Base-by-base conservation (phyloP, 2,888 invertebrate genomes). In the Micoletzkya japonica region DNA sequence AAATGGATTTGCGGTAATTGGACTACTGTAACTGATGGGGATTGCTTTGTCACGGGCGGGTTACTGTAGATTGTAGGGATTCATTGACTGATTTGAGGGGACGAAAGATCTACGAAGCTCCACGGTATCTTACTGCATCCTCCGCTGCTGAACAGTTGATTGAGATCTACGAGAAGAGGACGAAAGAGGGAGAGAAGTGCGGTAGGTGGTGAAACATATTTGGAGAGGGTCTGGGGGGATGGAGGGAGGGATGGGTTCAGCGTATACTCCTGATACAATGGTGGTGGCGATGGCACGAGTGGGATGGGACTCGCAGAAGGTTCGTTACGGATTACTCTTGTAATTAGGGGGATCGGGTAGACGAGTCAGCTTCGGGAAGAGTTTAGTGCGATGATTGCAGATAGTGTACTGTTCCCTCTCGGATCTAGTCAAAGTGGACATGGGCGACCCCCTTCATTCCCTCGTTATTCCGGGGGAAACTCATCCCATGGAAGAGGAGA, bases 391-490 rank as follows among this genome's bases (percentile, higher is more conserved):
- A 52, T 91, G 91, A 82, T 93, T 94, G 87, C 88, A 90, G 74
- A 80, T 81, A 80, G 87, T 90, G 20, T 91, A 90, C 50, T 90
- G 90, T 83, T 89, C 91, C 14, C 87, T 98, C 74, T 86, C 89
- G 75, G 89, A 91, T 76, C 92, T 98, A 92, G 59, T 75, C 63
- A 91, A 92, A 84, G 78, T 82, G 49, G 88, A 89, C 75, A 88
- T 99, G 75, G 97, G 98, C 4, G 89, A 90, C 49, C 98, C 98
- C 1, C 89, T 98, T 56, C 98, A 99, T 88, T 96, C 94, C 56
- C 89, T 98, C 56, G 91, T 98, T 68, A 91, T 99, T 82, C 92
- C 92, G 52, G 85, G 86, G 10, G 89, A 91, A 77, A 88, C 95
- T 86, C 97, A 98, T 89, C 94, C 94, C 14, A 87, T 97, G 44